Base-by-base conservation (phyloP, 2,113 vertebrate genomes). In the Caranx melampygus region DNA sequence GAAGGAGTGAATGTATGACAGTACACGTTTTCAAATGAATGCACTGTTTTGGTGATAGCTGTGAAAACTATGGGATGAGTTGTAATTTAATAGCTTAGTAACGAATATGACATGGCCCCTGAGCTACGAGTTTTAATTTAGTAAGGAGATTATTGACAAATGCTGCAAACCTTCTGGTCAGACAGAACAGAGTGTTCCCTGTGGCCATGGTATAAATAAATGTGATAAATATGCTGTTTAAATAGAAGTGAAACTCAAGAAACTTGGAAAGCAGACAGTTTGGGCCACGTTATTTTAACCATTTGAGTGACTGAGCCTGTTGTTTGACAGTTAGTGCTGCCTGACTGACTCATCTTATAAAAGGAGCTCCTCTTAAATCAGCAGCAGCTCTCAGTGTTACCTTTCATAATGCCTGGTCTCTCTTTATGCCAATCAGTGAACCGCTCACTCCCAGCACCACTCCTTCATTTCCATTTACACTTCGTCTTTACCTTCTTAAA, bases 371-470 rank as follows among this genome's bases (percentile, higher is more conserved):
- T 42, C 52, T 61, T 58, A 68, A 65, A 84, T 77, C 33, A 79
- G 34, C 21, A 52, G 55, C 16, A 66, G 34, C 51, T 16, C n/a
- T 64, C 7, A 45, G 47, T 44, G 5, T 9, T 60, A 9, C 34
- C 13, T 9, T 71, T 83, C n/a, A 58, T 75, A 62, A 74, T 74
- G 45, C 35, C 45, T 20, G 8, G 31, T 78, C 80, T 79, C 83
- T 54, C 40, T 65, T 67, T 74, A 26, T 55, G 75, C 78, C 59
- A 74, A 21, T 79, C 44, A 31, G 57, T 20, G 6, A 78, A 33
- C 9, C 55, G 31, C 72, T 75, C 69, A 60, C 55, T n/a, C n/a
- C 26, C 11, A 20, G 31, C 60, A 52, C 9, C n/a, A 40, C 63
- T 58, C 9, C 57, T 61, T 72, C 34, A 68, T 75, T 62, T 40